Base-by-base conservation (phyloP, 2,888 invertebrate genomes). In the Drosophila picticornis region DNA sequence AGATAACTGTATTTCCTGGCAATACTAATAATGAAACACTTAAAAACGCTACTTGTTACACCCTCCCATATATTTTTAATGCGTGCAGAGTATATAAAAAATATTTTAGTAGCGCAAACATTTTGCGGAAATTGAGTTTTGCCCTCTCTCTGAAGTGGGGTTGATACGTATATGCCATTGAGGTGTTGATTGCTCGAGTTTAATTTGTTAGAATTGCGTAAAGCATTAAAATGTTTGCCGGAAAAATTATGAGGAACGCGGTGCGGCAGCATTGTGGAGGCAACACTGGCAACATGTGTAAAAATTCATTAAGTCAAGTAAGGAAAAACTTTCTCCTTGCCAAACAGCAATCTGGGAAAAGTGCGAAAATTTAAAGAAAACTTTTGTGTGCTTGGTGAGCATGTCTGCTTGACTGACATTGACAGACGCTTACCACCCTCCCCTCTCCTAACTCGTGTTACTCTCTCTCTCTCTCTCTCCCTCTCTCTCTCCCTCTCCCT, bases 181-280 rank as follows among this genome's bases (percentile, higher is more conserved):
- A 90, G 89, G 90, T 89, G 90, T 90, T 90, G 90, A 90, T 90
- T 90, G 84, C 84, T 77, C 65, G 84, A 90, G 90, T 85, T 85
- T 88, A 90, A 90, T 90, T 90, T 83, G 85, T 80, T 80, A 77
- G 82, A 89, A 85, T 87, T 87, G 89, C 85, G 84, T 75, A 90
- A 87, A 81, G 83, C 83, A 88, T 89, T 87, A 87, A 88, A 89
- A 89, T 87, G 87, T 87, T 87, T 87, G 84, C 87, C 77, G 59
- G 75, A 87, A 84, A 87, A 87, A 88, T 88, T 84, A 84, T 71
- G 63, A 59, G 48, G 22, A 6, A 40, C 19, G n/a, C 16, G 27
- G 11, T 16, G 46, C 22, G 46, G 46, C 46, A 25, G 46, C 46
- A 25, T 46, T 46, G 22, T 46, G 6, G 38, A 10, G 0, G 32